phyloP scores from a whole-genome alignment of 2,113 vertebrate genomes.

The human (Homo sapiens) region DNA sequence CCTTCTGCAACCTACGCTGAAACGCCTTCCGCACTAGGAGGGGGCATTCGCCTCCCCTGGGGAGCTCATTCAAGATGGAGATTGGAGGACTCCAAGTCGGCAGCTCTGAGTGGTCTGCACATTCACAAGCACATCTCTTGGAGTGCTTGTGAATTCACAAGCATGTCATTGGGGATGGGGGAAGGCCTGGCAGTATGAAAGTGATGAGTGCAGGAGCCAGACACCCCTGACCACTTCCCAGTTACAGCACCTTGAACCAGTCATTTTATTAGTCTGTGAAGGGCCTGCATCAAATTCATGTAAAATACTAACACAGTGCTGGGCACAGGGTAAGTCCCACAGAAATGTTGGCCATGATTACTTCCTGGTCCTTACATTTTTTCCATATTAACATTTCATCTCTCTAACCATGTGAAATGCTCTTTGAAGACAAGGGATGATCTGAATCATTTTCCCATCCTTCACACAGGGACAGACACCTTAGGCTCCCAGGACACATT shows the following conservation, averaged over 20 bases:
- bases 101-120: not conserved
- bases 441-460: not conserved
- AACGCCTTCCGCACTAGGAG: not conserved
- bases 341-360: not conserved
- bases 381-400: not conserved
- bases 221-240: not conserved
- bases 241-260: not conserved
- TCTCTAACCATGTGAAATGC: not conserved
- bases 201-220: not conserved
- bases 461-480: too few species aligned
- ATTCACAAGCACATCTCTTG: not conserved
- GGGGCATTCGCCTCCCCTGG: not conserved
- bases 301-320: not conserved
- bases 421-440: not conserved
- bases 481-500: not conserved
- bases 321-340: not conserved
- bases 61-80: not conserved
- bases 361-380: not conserved
- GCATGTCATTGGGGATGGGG: too few species aligned
- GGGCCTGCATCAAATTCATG: not conserved
- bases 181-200: too few species aligned
- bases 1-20: not conserved
- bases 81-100: not conserved
- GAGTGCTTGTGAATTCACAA: not conserved
- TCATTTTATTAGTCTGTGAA: not conserved